Evolutionary conservation across 2,113 vertebrate species (phyloP).

Genomic region (Dicentrarchus labrax): DNA sequence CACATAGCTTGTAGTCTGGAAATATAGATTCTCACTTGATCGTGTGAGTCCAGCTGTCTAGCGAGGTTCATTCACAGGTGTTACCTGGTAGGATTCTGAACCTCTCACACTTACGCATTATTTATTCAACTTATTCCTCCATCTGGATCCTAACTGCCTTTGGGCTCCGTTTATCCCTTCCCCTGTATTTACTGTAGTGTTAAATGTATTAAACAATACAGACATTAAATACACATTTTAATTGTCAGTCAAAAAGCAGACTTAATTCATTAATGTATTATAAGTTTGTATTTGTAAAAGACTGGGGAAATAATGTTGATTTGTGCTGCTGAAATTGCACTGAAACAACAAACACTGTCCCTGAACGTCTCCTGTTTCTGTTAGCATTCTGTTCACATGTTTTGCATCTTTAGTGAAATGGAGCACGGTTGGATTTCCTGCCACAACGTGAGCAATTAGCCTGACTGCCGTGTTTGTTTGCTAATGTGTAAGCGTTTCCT

Average conservation of each 20-base stretch:
- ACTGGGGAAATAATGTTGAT: too few relatives aligned
- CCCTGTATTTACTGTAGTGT: too few relatives aligned
- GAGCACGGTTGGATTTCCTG: neutral
- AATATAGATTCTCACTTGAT: too few relatives aligned
- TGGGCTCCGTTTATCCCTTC: neutral
- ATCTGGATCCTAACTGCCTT: neutral
- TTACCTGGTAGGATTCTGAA: neutral
- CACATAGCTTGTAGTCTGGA: too few relatives aligned
- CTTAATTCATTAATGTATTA: too few relatives aligned
- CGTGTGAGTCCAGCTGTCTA: too few relatives aligned
- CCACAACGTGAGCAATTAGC: constrained; percentile 2
- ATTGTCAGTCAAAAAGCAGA: too few relatives aligned
- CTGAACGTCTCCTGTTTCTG: neutral
- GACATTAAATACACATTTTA: too few relatives aligned
- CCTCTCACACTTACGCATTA: too few relatives aligned
- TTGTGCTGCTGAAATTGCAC: neutral
- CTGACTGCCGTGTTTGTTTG: neutral
- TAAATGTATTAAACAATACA: too few relatives aligned
- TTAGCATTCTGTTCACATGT: neutral
- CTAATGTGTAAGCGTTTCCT: constrained; percentile 12
- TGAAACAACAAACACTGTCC: neutral
- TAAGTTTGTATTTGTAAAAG: too few relatives aligned
- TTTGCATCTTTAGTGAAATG: constrained; percentile 11
- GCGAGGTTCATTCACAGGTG: too few relatives aligned
- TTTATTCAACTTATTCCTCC: neutral